Percentiles rank a stretch among this genome's conserved stretches.
These are phyloP conservation scores for Sarcoramphus papa DNA, from an alignment of 2,797 vertebrate genomes.

Conservation along the genomic window DNA sequence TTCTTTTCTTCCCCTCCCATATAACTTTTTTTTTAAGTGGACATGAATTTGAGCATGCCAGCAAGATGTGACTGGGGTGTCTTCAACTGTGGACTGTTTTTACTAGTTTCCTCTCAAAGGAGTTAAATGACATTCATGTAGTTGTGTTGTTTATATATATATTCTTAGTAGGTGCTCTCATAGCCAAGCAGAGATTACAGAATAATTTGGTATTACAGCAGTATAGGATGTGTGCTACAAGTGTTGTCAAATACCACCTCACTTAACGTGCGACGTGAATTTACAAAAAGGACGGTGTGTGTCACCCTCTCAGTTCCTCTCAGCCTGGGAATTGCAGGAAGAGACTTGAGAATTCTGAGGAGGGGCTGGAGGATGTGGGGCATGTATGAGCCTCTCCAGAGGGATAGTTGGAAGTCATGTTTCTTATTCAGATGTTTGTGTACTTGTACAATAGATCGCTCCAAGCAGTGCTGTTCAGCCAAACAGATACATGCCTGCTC, in stretches of 20 bases:
- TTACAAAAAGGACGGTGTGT: background rate
- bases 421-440: background rate
- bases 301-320: background rate
- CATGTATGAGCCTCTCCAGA: background rate
- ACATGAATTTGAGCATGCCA: background rate
- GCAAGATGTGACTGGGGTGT: background rate
- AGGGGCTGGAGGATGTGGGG: background rate
- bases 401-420: background rate
- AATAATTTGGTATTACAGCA: background rate
- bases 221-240: background rate
- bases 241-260: background rate
- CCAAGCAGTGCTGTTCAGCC: background rate
- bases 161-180: background rate
- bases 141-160: background rate
- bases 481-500: background rate
- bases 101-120: background rate
- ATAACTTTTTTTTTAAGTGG: background rate
- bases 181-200: background rate
- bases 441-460: background rate
- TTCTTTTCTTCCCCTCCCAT: background rate
- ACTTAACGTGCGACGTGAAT: background rate
- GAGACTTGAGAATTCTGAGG: background rate
- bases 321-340: background rate
- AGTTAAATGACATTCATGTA: background rate
- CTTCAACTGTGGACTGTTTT: background rate